Conservation (phyloP, 2,113 vertebrate species). For the Acanthisitta chloris region DNA sequence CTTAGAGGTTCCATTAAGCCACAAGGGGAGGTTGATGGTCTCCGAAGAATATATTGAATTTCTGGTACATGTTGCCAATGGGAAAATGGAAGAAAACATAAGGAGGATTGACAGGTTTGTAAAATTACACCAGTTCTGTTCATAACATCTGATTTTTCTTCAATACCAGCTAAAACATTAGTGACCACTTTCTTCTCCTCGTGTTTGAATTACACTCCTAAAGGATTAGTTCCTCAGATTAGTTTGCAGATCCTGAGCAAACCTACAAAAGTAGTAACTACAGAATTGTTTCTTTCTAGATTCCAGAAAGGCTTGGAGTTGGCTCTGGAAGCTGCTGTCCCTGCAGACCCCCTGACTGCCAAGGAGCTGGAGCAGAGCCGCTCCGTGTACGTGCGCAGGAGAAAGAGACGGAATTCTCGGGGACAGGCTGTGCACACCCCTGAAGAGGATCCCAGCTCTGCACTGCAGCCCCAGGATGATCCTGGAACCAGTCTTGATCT, state of each 20-base stretch:
- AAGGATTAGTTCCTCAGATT: not conserved
- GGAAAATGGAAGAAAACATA: conserved; percentile 91
- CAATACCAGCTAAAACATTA: not conserved
- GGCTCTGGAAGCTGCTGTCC: conserved; percentile 59
- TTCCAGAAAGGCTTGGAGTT: conserved; percentile 78
- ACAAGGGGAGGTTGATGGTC: conserved; percentile 81
- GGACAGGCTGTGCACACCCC: fast-evolving
- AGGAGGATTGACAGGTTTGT: conserved; percentile 86
- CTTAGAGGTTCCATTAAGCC: conserved; percentile 90
- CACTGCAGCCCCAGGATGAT: not conserved
- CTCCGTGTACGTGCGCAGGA: conserved; percentile 60
- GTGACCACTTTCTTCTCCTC: not conserved
- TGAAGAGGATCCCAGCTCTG: not conserved
- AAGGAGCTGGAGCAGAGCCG: not conserved
- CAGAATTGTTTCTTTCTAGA: conserved; percentile 61
- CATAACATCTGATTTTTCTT: not conserved
- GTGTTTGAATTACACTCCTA: not conserved
- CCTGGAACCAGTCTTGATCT: not conserved
- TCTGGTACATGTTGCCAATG: conserved; percentile 83
- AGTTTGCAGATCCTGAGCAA: not conserved
- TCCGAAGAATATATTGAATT: conserved; percentile 86
- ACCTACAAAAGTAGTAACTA: not conserved
- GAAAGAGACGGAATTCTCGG: conserved; percentile 51
- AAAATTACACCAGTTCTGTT: not conserved
- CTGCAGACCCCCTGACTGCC: not conserved